A percentile compares a stretch with the other conserved stretches of the same genome.
Conservation (phyloP, 1,140 invertebrate species). For the Eurosta solidaginis region DNA sequence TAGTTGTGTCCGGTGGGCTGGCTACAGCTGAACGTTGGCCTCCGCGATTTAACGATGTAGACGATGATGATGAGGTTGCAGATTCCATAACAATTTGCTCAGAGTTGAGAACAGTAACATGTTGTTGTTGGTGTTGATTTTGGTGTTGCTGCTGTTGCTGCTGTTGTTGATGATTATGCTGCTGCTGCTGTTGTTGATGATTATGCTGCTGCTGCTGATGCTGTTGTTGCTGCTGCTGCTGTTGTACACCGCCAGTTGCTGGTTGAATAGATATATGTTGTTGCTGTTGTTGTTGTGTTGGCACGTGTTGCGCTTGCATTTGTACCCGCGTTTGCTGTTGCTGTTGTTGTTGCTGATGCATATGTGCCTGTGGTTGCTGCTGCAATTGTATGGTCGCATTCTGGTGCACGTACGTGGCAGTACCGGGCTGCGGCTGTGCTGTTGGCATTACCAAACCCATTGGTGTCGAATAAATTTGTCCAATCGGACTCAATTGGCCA, state of each 20-base stretch:
- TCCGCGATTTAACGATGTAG: conserved; percentile 27
- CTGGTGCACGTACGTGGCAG: conserved; percentile 67
- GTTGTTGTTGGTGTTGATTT: conserved; percentile 28
- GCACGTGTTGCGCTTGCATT: background rate
- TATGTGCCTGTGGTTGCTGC: conserved; percentile 61
- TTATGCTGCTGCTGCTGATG: conserved; percentile 16
- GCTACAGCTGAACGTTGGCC: conserved; percentile 57
- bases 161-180: conserved; percentile 59
- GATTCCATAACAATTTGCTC: conserved; percentile 32
- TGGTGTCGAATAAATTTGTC: conserved; percentile 74
- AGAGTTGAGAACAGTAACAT: background rate
- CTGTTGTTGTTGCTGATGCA: conserved; percentile 59
- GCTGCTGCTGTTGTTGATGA: conserved; percentile 60
- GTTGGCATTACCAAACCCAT: conserved; percentile 76
- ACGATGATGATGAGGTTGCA: conserved; percentile 24
- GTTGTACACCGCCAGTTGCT: conserved; percentile 52
- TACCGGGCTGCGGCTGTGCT: conserved; percentile 40
- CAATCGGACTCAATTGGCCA: conserved; percentile 75
- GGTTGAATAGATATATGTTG: conserved; percentile 43
- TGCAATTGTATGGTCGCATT: conserved; percentile 70
- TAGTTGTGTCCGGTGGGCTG: conserved; percentile 78
- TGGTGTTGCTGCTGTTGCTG: conserved; percentile 28
- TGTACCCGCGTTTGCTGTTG: conserved; percentile 59
- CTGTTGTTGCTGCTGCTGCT: conserved; percentile 45
- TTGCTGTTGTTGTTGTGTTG: conserved; percentile 56